Base-by-base conservation (phyloP, 2,888 invertebrate genomes). In the Oligia fasciuncula region DNA sequence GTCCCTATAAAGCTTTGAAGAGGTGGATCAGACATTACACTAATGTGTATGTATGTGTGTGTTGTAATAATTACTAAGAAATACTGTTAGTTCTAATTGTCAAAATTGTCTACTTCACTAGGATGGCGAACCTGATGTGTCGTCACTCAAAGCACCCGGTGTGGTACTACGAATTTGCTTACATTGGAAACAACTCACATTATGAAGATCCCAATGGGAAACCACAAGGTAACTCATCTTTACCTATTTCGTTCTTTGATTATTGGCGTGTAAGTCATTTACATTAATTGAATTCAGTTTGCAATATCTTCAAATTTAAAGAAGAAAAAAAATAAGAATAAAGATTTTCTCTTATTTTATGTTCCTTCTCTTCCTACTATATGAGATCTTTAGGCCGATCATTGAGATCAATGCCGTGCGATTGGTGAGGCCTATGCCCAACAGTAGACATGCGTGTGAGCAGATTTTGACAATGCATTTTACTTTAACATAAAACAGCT, bases 141-240 rank as follows among this genome's bases (percentile, higher is more conserved):
- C 95, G 97, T 13, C 94, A 97, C 69, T 97, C 97, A 2, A 95
- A 95, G 49, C 89, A 95, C 68, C 96, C 97, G 29, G 97, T 98
- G n/a, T 98, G 97, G 93, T 98, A 97, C 91, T 98, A 98, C 91
- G 94, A 97, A 73, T 98, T 98, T 88, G 95, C 97, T 23, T 98
- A 97, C 91, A 96, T 97, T 90, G 98, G 98, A 1, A 94, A 97
- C 83, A 97, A 97, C 88, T 98, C 98, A 89, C 97, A 97, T 87
- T 96, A 96, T 66, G 96, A 97, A 83, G 97, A 97, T 88, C 97
- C 97, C 0, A 95, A 94, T 65, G 95, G 94, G 49, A 96, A 95
- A 73, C 97, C 97, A 19, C 95, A 94, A 81, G 97, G 97, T 96
- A 90, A 35, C 49, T 49, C 29, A 19, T 69, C 19, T 68, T n/a